Evolutionary conservation across 2,797 vertebrate genomes (phyloP), one percentile per base, ranked within the genome.

Genomic region (Staurois parvus): DNA sequence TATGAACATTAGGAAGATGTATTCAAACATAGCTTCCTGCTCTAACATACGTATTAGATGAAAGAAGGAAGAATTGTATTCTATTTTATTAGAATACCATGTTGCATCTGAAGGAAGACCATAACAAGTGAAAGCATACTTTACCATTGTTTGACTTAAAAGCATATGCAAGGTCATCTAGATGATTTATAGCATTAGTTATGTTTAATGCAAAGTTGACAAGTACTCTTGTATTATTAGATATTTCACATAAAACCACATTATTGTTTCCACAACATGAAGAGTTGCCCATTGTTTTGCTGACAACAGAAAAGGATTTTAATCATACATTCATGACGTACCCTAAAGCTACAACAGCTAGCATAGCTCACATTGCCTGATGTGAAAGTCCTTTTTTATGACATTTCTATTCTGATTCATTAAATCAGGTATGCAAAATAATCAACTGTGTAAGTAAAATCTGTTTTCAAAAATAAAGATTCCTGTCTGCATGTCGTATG

Each of bases 141-240:
- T 64, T 64, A 64, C 13, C 56, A n/a, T 28, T 64, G 24, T 28
- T n/a, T n/a, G 62, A n/a, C 62, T 64, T 11, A n/a, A 26, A 64
- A 26, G 62, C 62, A 64, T 64, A n/a, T n/a, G n/a, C 62, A 64
- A 64, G 62, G 62, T 28, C 62, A 64, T 7, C 10, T n/a, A 26
- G 24, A 64, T 64, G 62, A 64, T 64, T 64, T 64, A 64, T 64
- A 64, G n/a, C 62, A 28, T 64, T 64, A 64, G 62, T 64, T 64
- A 28, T 28, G 9, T 62, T 62, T 62, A 26, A 64, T 64, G 2
- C 1, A 64, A 64, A 28, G 62, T n/a, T n/a, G 21, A 62, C 2
- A 62, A n/a, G 21, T 62, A n/a, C 62, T 64, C n/a, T 64, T 64
- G 10, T 64, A 11, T 8, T 64, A 11, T 8, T 64, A 64, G 10